Evolutionary conservation across 64 coral and sea anemone species (phyloP).

Genomic region (Montipora sp.): DNA sequence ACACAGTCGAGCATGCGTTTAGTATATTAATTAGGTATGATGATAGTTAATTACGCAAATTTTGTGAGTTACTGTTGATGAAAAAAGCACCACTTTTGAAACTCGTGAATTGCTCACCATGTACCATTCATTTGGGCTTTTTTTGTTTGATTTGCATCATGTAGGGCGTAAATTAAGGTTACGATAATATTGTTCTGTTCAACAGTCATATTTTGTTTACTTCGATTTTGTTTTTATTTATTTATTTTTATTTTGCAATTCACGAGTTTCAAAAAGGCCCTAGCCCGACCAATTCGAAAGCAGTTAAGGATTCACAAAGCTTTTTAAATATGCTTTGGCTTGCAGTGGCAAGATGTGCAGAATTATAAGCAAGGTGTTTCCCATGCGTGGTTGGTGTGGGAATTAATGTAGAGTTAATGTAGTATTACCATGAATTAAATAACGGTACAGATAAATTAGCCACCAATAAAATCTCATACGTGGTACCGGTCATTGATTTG

Average conservation of each 20-base stretch:
- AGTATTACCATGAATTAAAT: constrained; percentile 17
- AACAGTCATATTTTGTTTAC: not conserved
- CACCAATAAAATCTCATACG: constrained; percentile 40
- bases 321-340: not conserved
- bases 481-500: not conserved
- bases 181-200: not conserved
- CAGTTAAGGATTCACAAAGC: not conserved
- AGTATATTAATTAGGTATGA: constrained; percentile 28
- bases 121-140: not conserved
- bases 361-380: not conserved
- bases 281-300: not conserved
- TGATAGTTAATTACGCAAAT: constrained; percentile 8
- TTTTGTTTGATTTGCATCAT: not conserved
- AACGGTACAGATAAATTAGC: constrained; percentile 40
- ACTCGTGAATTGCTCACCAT: not conserved
- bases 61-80: constrained; percentile 21
- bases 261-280: constrained; percentile 8
- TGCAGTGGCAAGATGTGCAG: not conserved
- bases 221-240: not conserved
- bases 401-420: constrained; percentile 24
- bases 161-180: not conserved
- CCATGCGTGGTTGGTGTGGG: not conserved
- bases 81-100: not conserved
- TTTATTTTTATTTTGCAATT: not conserved
- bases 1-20: not conserved